phyloP scores from a whole-genome alignment of 53 echinoderm and acorn worm genomes.

The Hippasteria phrygiana region DNA sequence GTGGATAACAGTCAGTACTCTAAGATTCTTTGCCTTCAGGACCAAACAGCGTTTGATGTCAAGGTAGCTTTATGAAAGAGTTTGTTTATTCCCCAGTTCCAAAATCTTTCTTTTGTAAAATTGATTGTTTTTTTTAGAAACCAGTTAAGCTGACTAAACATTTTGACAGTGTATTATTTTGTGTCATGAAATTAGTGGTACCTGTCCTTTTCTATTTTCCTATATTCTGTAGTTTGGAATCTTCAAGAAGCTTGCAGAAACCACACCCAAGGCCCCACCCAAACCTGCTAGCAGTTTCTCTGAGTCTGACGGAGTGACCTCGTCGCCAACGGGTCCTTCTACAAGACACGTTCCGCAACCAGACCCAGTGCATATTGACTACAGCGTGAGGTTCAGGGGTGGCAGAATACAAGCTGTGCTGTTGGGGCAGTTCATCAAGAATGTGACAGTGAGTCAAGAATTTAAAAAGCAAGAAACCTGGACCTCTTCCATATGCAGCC shows the following conservation, averaged over 20 bases:
- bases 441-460: constrained; percentile 74
- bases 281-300: constrained; percentile 68
- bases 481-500: too few species aligned
- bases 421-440: constrained; percentile 86
- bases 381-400: constrained; percentile 84
- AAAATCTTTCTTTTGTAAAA: too few species aligned
- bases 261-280: constrained; percentile 68
- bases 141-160: too few species aligned
- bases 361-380: constrained; percentile 81
- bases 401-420: constrained; percentile 91
- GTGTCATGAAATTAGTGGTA: background rate
- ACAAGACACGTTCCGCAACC: constrained; percentile 45
- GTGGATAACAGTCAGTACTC: constrained; percentile 73
- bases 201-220: background rate
- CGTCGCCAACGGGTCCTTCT: constrained; percentile 65
- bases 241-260: constrained; percentile 79
- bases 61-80: constrained; percentile 75
- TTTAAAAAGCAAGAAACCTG: background rate
- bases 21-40: constrained; percentile 92
- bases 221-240: constrained; percentile 75
- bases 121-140: too few species aligned
- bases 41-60: constrained; percentile 96
- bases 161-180: too few species aligned
- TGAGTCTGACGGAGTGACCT: constrained; percentile 60
- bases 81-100: too few species aligned